These are phyloP conservation scores for Chrysopilus asiliformis DNA, from an alignment of 2,888 invertebrate genomes.

Conservation along the genomic window DNA sequence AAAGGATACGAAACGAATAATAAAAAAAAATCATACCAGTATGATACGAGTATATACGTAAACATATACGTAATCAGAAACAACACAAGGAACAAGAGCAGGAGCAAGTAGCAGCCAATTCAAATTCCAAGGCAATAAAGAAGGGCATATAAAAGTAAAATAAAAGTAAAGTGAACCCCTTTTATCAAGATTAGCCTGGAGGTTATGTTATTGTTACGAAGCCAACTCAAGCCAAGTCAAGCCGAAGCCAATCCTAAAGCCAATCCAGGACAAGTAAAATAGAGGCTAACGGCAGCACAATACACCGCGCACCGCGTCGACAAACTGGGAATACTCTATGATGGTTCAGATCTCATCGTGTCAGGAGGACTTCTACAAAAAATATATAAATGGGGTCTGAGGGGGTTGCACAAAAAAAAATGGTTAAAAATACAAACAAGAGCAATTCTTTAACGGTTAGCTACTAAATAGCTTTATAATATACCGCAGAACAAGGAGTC, in stretches of 20 bases:
- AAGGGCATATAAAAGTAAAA: not conserved
- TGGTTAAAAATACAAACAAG: conserved; percentile 9
- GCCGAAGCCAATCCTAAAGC: not conserved
- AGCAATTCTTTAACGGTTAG: conserved; percentile 4
- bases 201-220: not conserved
- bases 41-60: too few relatives aligned
- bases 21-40: too few relatives aligned
- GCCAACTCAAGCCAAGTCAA: not conserved
- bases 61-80: too few relatives aligned
- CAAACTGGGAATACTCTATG: too few relatives aligned
- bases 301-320: too few relatives aligned
- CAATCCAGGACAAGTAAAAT: not conserved
- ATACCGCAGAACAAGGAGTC: conserved; percentile 8
- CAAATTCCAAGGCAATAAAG: not conserved
- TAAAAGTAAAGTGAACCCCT: not conserved
- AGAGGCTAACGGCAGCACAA: not conserved
- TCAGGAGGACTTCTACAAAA: too few relatives aligned
- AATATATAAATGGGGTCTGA: too few relatives aligned
- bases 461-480: conserved; percentile 10
- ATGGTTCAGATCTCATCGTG: too few relatives aligned
- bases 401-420: not conserved
- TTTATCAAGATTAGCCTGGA: not conserved
- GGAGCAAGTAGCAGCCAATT: not conserved
- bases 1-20: too few relatives aligned
- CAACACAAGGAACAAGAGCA: too few relatives aligned